Evolutionary conservation across 2,113 vertebrate species (phyloP).

Genomic region (Rhombomys opimus): DNA sequence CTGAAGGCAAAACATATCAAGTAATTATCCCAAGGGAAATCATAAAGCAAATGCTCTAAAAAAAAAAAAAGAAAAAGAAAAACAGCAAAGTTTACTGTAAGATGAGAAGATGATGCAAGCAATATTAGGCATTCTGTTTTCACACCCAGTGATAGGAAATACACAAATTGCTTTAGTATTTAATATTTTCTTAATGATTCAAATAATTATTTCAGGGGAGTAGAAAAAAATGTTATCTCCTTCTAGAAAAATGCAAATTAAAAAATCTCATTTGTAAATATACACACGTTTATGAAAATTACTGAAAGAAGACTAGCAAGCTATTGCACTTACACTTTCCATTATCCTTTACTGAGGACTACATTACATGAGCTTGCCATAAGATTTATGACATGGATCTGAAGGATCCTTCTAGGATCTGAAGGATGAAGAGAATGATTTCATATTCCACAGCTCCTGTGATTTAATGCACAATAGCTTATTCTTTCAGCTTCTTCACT

Average conservation of each 20-base stretch:
- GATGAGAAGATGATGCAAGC: neutral
- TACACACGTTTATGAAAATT: neutral
- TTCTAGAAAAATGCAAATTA: neutral
- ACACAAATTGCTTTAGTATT: neutral
- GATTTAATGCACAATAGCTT: neutral
- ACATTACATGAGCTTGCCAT: neutral
- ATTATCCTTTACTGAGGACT: neutral
- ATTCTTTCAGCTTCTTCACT: neutral
- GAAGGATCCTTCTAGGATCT: neutral
- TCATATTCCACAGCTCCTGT: neutral
- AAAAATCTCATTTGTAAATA: neutral
- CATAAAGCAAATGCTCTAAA: neutral
- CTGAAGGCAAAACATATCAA: neutral
- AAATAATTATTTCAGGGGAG: neutral
- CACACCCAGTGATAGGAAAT: neutral
- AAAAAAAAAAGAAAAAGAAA: neutral
- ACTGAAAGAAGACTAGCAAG: neutral
- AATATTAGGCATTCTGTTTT: neutral
- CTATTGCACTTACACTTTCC: neutral
- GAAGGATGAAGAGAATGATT: neutral
- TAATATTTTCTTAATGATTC: conserved; percentile 27
- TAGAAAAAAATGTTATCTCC: neutral
- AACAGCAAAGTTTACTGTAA: neutral
- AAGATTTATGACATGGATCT: neutral
- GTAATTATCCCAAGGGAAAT: neutral